Evolutionary conservation across 2,797 vertebrate genomes (phyloP).

Genomic region (Chrysolophus pictus): DNA sequence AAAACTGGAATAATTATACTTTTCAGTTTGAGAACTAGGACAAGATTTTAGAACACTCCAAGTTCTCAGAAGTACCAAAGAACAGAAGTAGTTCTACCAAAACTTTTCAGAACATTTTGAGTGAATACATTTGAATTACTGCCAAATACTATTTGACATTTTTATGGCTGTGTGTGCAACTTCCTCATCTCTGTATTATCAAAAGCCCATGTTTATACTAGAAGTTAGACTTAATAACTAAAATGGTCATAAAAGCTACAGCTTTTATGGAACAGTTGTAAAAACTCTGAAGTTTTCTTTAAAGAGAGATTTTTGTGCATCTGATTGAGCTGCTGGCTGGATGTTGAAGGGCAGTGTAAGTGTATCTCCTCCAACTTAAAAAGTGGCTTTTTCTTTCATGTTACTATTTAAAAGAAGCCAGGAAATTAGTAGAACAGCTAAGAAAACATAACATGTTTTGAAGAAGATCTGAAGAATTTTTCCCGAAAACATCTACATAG

Average conservation of each 20-base stretch:
- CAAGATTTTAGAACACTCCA: not conserved
- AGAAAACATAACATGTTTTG: not conserved
- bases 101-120: not conserved
- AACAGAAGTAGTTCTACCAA: not conserved
- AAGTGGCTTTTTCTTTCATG: not conserved
- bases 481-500: not conserved
- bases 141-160: not conserved
- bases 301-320: not conserved
- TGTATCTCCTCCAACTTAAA: not conserved
- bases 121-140: not conserved
- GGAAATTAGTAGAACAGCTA: not conserved
- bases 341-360: not conserved
- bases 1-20: not conserved
- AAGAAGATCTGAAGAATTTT: not conserved
- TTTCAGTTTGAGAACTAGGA: not conserved
- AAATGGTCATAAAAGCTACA: not conserved
- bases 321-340: not conserved
- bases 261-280: not conserved
- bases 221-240: slow-evolving; percentile 3
- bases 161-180: slow-evolving; percentile 15
- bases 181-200: not conserved
- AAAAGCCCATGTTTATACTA: not conserved
- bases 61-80: not conserved
- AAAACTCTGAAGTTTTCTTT: not conserved
- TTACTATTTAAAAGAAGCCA: not conserved